Conservation (phyloP, 2,113 vertebrate species). For the Perca fluviatilis region DNA sequence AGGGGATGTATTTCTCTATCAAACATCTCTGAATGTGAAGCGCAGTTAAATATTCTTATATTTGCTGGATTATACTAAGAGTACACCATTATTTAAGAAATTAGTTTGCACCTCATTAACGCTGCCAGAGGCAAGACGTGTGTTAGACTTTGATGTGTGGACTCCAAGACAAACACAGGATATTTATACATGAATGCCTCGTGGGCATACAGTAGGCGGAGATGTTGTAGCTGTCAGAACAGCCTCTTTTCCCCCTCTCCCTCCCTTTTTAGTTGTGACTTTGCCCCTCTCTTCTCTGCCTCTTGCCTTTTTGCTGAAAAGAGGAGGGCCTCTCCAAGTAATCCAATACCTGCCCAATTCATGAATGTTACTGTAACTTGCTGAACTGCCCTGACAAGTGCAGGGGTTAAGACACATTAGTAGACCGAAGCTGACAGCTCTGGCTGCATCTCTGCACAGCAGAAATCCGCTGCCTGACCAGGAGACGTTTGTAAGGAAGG, state of each 20-base stretch:
- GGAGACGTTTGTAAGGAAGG: conserved; percentile 25
- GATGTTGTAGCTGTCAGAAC: conserved; percentile 71
- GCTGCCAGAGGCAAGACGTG: conserved; percentile 14
- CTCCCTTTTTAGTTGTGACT: conserved; percentile 53
- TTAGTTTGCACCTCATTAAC: conserved; percentile 30
- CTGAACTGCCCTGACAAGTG: conserved; percentile 88
- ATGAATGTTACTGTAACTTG: conserved; percentile 86
- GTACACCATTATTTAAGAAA: background rate
- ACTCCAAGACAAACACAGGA: conserved; percentile 69
- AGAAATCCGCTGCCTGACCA: conserved; percentile 28
- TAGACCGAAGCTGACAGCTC: conserved; percentile 52
- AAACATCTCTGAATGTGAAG: conserved; percentile 3
- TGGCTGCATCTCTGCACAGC: conserved; percentile 50
- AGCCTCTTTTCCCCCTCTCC: conserved; percentile 47
- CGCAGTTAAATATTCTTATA: background rate
- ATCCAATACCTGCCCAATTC: conserved; percentile 91
- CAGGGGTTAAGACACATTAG: conserved; percentile 79
- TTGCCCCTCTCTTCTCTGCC: conserved; percentile 63
- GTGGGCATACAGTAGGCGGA: conserved; percentile 65
- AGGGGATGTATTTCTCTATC: background rate
- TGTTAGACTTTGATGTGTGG: conserved; percentile 43
- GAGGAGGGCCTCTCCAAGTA: conserved; percentile 88
- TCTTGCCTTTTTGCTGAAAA: conserved; percentile 73
- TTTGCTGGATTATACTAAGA: background rate
- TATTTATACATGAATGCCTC: conserved; percentile 75